These are phyloP conservation scores for Noctua janthina DNA, from an alignment of 2,888 invertebrate species.

Conservation along the genomic window DNA sequence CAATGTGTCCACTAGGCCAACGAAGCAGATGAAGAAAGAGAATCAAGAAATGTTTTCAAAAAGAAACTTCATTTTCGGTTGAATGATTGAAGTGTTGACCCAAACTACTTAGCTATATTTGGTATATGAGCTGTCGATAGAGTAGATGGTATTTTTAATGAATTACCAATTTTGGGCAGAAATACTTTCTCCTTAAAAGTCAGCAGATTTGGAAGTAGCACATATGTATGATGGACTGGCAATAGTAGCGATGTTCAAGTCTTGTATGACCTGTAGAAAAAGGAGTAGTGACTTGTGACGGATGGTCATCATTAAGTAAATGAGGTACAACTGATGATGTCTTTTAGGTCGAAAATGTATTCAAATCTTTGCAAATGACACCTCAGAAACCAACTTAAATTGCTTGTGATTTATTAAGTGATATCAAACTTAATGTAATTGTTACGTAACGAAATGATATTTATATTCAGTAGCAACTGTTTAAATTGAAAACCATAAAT, in stretches of 20 bases:
- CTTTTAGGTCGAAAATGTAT: constrained; percentile 38
- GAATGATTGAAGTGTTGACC: constrained; percentile 19
- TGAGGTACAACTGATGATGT: constrained; percentile 25
- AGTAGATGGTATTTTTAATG: constrained; percentile 24
- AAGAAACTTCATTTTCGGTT: not conserved
- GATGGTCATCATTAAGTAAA: constrained; percentile 39
- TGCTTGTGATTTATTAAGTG: constrained; percentile 23
- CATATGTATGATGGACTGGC: constrained; percentile 4
- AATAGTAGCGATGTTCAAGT: not conserved
- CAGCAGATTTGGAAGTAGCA: constrained; percentile 27
- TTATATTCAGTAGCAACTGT: constrained; percentile 22
- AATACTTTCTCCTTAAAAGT: constrained; percentile 35
- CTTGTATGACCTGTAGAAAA: not conserved
- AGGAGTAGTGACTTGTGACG: not conserved
- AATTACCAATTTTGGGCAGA: constrained; percentile 13
- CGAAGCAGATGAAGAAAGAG: not conserved
- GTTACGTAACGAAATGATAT: constrained; percentile 23
- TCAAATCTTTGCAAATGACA: constrained; percentile 46
- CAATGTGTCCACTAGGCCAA: not conserved
- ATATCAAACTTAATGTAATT: constrained; percentile 22
- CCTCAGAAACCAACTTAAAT: constrained; percentile 5
- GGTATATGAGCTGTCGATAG: constrained; percentile 44
- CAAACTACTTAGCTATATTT: constrained; percentile 27
- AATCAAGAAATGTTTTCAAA: not conserved
- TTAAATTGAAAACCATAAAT: constrained; percentile 18